A percentile compares a stretch with the other conserved stretches of the same genome.
phyloP scores from a whole-genome alignment of 1,140 invertebrate species.

The Heliconius melpomene region DNA sequence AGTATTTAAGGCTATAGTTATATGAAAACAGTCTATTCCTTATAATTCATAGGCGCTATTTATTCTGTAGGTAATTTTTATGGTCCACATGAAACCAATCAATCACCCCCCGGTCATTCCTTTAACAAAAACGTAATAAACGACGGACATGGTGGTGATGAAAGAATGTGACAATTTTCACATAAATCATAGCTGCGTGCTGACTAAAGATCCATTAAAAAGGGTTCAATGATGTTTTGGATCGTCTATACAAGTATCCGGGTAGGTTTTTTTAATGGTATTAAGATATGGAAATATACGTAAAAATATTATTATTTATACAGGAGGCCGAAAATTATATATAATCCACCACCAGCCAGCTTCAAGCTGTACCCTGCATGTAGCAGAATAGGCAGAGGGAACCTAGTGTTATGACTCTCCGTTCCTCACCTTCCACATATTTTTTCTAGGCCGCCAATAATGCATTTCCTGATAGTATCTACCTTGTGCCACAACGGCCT shows the following conservation, averaged over 20 bases:
- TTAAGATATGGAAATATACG: too few relatives aligned
- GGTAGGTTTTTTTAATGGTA: too few relatives aligned
- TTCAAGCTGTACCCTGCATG: too few relatives aligned
- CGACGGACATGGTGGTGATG: constrained; percentile 20
- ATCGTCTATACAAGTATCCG: not conserved
- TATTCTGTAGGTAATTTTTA: constrained; percentile 15
- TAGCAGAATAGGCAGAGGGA: too few relatives aligned
- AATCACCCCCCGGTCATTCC: constrained; percentile 11
- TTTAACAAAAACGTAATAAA: constrained; percentile 27
- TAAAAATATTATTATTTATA: too few relatives aligned
- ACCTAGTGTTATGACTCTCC: too few relatives aligned
- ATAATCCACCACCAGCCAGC: too few relatives aligned
- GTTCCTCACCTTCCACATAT: too few relatives aligned
- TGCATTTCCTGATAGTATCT: too few relatives aligned
- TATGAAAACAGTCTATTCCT: not conserved
- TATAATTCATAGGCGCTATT: not conserved
- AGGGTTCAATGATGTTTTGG: constrained; percentile 7
- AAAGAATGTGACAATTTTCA: constrained; percentile 6
- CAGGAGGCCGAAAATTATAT: too few relatives aligned
- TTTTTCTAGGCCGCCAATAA: too few relatives aligned
- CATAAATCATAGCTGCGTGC: constrained; percentile 25
- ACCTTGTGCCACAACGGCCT: too few relatives aligned
- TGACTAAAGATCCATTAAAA: constrained; percentile 24
- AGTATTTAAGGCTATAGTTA: not conserved
- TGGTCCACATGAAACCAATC: constrained; percentile 12